A percentile compares a stretch with the other conserved stretches of the same genome.
These are phyloP conservation scores for Heliconius ismenius DNA, from an alignment of 2,888 invertebrate species.

Conservation along the genomic window DNA sequence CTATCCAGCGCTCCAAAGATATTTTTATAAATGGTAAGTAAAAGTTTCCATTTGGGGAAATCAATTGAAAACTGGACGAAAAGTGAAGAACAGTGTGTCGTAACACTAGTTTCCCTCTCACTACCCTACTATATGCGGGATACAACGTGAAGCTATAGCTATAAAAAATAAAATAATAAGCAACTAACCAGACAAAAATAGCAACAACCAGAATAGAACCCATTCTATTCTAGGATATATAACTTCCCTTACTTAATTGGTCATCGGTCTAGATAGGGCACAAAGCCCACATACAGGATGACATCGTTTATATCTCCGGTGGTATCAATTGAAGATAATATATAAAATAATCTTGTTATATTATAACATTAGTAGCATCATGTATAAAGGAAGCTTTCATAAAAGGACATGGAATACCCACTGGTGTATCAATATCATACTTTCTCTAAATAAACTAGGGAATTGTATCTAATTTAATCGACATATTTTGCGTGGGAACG, in stretches of 20 bases:
- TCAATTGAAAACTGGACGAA: background rate
- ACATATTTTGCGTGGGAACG: background rate
- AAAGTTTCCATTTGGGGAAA: too few species aligned
- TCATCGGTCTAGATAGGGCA: conserved; percentile 48
- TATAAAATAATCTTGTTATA: conserved; percentile 38
- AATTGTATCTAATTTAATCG: background rate
- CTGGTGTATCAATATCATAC: background rate
- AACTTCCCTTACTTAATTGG: conserved; percentile 51
- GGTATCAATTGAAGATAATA: conserved; percentile 57
- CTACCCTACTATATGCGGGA: background rate
- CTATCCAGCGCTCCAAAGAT: background rate
- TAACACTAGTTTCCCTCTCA: background rate
- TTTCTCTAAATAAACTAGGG: background rate
- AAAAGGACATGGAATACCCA: background rate
- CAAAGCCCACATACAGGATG: conserved; percentile 58
- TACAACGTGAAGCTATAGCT: background rate
- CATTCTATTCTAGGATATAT: conserved; percentile 43
- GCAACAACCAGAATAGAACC: background rate
- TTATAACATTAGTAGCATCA: conserved; percentile 24
- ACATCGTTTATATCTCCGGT: conserved; percentile 52
- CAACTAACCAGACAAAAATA: background rate
- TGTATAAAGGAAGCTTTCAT: conserved; percentile 6
- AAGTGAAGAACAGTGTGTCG: background rate
- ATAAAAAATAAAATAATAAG: background rate
- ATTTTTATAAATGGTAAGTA: background rate